Evolutionary conservation across 2,113 vertebrate species (phyloP), one percentile per base, ranked within the genome.

Genomic region (Clinocottus analis): DNA sequence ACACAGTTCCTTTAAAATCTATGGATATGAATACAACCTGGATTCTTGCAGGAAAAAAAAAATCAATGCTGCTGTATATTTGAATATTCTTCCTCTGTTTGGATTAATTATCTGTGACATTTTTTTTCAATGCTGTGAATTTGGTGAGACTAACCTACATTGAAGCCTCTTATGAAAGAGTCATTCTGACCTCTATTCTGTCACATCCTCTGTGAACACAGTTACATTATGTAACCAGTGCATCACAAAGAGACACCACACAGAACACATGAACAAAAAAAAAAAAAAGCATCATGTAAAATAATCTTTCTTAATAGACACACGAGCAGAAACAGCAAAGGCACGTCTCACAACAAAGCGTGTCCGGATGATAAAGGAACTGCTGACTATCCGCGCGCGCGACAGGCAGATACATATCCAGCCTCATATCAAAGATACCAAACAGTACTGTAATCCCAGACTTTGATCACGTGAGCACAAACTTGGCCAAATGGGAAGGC

Each of bases 401-500:
- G 67, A 31, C 72, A n/a, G 53, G 39, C 79, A 64, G 62, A 73
- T 58, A 84, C 75, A 82, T 77, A 69, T 85, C 72, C 64, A 83
- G 67, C 14, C 79, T 76, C 68, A 63, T 77, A 86, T 91, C 86
- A 87, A 72, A 85, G 77, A 90, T 70, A 85, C 80, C 39, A 60
- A 88, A 84, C 82, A 72, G 25, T 75, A 85, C 87, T 86, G 88
- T 93, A 91, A 92, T 92, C 84, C 91, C 79, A 91, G 75, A 91
- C 89, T 93, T 91, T 82, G 90, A 89, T 94, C 92, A 94, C 92
- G 92, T 94, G 94, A 85, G 75, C 35, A 5, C 78, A 90, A 91
- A 93, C 89, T 93, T 93, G 87, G 93, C 85, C 93, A 84, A 93
- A 94, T 90, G 85, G 91, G 91, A 93, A 91, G 91, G 93, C 91